Evolutionary conservation across 2,113 vertebrate genomes (phyloP).

Genomic region (Proterorhinus semilunaris): DNA sequence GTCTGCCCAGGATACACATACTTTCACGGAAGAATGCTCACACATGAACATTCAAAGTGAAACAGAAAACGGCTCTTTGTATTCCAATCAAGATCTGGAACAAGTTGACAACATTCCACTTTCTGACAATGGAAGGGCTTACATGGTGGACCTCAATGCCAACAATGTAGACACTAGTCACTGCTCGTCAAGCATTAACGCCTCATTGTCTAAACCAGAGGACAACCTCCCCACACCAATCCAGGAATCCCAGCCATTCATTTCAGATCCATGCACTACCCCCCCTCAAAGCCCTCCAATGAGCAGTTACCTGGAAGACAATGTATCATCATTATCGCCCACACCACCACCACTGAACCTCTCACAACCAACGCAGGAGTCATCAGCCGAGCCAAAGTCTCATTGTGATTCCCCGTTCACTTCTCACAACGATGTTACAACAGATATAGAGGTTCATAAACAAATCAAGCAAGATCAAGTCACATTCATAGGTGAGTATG

Average conservation of each 20-base stretch:
- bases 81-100: conserved; percentile 33
- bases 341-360: conserved; percentile 31
- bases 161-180: conserved; percentile 55
- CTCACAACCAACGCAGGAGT: conserved; percentile 54
- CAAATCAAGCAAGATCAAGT: conserved; percentile 47
- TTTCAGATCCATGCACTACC: conserved; percentile 22
- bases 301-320: conserved; percentile 31
- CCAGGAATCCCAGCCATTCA: conserved; percentile 73
- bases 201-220: conserved; percentile 37
- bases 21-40: conserved; percentile 29
- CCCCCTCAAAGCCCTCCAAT: conserved; percentile 10
- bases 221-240: conserved; percentile 71
- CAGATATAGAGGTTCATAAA: conserved; percentile 35
- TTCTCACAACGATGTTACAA: conserved; percentile 19
- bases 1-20: conserved; percentile 16
- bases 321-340: conserved; percentile 39
- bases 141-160: conserved; percentile 70
- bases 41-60: conserved; percentile 25
- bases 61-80: conserved; percentile 15
- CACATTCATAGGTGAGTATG: conserved; percentile 61
- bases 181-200: conserved; percentile 11
- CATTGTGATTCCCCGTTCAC: conserved; percentile 22
- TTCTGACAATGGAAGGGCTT: conserved; percentile 33
- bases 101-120: conserved; percentile 51
- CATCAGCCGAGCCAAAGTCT: conserved; percentile 27